Conservation (phyloP, 2,113 vertebrate species). For the Solea senegalensis region DNA sequence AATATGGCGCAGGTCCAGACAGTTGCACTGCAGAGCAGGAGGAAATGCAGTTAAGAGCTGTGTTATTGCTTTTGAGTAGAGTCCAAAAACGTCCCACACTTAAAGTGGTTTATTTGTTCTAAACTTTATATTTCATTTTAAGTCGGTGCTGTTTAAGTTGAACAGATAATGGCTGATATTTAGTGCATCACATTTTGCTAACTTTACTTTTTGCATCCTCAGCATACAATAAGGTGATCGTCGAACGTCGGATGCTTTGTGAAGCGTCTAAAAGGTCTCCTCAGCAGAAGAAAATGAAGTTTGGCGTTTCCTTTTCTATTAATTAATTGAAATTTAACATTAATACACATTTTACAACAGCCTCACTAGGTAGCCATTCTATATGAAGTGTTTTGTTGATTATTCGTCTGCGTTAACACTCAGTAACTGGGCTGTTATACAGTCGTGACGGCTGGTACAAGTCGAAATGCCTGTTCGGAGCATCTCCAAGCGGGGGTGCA, state of each 20-base stretch:
- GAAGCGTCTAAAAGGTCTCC: conserved; percentile 15
- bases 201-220: not conserved
- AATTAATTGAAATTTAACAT: conserved; percentile 10
- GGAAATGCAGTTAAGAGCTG: conserved; percentile 4
- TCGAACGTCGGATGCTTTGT: conserved; percentile 1
- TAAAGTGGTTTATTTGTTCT: conserved; percentile 6
- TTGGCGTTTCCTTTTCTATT: conserved; percentile 23
- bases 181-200: not conserved
- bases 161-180: conserved; percentile 10
- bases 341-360: conserved; percentile 32
- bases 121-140: not conserved
- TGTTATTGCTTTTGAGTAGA: conserved; percentile 13
- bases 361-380: conserved; percentile 63
- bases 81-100: conserved; percentile 9
- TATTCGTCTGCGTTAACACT: conserved; percentile 38
- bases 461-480: conserved; percentile 33
- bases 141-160: not conserved
- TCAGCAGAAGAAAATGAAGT: conserved; percentile 19
- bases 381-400: conserved; percentile 66
- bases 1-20: not conserved
- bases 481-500: conserved; percentile 46
- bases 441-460: conserved; percentile 33
- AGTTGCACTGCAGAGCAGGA: not conserved
- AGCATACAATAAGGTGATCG: conserved; percentile 11
- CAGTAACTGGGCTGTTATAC: conserved; percentile 46